A percentile compares a stretch with the other conserved stretches of the same genome.
Conservation (phyloP, 2,797 vertebrate species). For the Emys orbicularis region DNA sequence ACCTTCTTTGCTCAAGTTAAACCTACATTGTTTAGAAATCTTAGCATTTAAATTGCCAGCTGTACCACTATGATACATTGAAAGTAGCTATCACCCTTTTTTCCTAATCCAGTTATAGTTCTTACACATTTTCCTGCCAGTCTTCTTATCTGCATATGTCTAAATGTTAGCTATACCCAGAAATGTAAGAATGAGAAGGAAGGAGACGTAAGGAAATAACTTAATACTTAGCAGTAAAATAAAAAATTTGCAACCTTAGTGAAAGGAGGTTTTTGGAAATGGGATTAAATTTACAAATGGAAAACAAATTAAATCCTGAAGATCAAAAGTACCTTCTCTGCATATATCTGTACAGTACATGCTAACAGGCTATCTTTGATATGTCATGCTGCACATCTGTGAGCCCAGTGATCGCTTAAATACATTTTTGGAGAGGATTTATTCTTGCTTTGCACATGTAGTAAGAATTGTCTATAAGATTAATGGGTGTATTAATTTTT, state of each 20-base stretch:
- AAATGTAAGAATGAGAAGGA: neutral
- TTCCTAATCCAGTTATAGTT: neutral
- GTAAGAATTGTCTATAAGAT: neutral
- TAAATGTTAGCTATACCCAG: neutral
- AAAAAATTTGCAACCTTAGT: neutral
- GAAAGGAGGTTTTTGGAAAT: constrained; percentile 13
- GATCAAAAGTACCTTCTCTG: neutral
- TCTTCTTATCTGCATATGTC: neutral
- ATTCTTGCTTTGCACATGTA: neutral
- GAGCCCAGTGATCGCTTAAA: neutral
- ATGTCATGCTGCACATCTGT: neutral
- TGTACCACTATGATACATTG: neutral
- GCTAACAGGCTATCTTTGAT: neutral
- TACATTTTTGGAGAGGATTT: neutral
- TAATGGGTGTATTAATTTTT: neutral
- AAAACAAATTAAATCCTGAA: neutral
- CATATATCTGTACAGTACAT: neutral
- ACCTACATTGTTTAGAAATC: neutral
- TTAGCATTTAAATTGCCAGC: neutral
- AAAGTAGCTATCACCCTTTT: neutral
- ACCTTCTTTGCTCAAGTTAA: neutral
- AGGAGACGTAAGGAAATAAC: constrained; percentile 10
- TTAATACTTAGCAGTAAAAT: neutral
- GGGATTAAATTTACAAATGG: constrained; percentile 18
- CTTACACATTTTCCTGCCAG: neutral